phyloP scores from a whole-genome alignment of 2,888 invertebrate species.

The Mellilla xanthometata region DNA sequence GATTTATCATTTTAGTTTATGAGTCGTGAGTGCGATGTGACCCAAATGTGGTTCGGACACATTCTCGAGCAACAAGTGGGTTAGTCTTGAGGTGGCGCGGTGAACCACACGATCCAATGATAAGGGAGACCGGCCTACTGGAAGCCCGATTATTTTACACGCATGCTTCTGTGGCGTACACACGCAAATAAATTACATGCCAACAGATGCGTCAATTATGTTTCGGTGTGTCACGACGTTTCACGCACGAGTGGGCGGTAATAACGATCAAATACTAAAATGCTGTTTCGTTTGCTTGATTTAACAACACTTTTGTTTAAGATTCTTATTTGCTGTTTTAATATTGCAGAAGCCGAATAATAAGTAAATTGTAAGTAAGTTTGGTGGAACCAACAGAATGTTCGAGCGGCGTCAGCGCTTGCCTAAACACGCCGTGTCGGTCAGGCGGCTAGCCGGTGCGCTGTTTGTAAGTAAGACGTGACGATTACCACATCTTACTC shows the following conservation, averaged over 20 bases:
- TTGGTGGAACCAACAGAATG: constrained; percentile 9
- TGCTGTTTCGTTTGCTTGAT: not conserved
- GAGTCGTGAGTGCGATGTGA: constrained; percentile 30
- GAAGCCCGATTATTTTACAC: constrained; percentile 11
- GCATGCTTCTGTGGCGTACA: constrained; percentile 12
- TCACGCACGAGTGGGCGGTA: constrained; percentile 6
- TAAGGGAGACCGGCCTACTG: constrained; percentile 19
- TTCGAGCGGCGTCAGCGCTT: constrained; percentile 12
- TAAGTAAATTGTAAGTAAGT: constrained; percentile 2
- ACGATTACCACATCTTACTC: constrained; percentile 70
- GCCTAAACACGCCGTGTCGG: constrained; percentile 15
- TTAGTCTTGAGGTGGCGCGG: constrained; percentile 39
- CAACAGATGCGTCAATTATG: constrained; percentile 3
- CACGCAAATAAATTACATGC: constrained; percentile 4
- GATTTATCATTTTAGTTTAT: constrained; percentile 29
- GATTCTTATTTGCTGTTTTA: not conserved
- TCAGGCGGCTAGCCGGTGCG: constrained; percentile 17
- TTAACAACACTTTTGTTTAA: not conserved
- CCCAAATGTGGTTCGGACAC: constrained; percentile 36
- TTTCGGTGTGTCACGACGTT: not conserved
- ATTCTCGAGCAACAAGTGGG: constrained; percentile 46
- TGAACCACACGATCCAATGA: constrained; percentile 33
- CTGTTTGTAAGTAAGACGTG: constrained; percentile 56
- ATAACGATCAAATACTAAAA: not conserved
- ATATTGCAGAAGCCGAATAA: not conserved